Evolutionary conservation across 2,797 vertebrate genomes (phyloP).

Genomic region (Helicolenus hilgendorfi): DNA sequence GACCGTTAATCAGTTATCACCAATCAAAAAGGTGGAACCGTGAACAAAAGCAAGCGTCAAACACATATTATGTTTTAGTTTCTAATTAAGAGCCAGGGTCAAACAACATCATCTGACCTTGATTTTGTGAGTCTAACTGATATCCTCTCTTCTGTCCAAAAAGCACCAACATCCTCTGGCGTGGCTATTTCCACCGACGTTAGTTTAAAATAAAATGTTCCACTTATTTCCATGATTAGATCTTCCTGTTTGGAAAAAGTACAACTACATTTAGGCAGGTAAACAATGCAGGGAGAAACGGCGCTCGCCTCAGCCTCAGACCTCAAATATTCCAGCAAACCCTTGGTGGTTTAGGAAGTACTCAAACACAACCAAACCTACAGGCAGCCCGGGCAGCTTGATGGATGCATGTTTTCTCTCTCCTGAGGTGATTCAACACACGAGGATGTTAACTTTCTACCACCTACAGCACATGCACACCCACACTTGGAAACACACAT

Average conservation of each 20-base stretch:
- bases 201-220: not conserved
- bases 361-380: slow-evolving; percentile 49
- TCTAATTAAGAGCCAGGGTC: slow-evolving; percentile 12
- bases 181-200: not conserved
- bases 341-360: slow-evolving; percentile 45
- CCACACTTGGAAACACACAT: slow-evolving; percentile 36
- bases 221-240: slow-evolving; percentile 30
- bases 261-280: slow-evolving; percentile 48
- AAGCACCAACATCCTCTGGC: slow-evolving; percentile 13
- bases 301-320: slow-evolving; percentile 19
- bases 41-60: slow-evolving; percentile 22
- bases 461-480: slow-evolving; percentile 50
- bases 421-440: slow-evolving; percentile 35
- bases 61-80: slow-evolving; percentile 11
- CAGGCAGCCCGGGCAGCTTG: slow-evolving; percentile 34
- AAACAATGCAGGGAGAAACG: slow-evolving; percentile 56
- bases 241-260: slow-evolving; percentile 41
- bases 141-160: not conserved
- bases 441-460: slow-evolving; percentile 63
- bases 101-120: slow-evolving; percentile 3
- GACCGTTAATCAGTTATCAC: slow-evolving; percentile 36
- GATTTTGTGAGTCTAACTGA: not conserved
- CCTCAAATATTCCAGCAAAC: slow-evolving; percentile 57
- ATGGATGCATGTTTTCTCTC: slow-evolving; percentile 64
- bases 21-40: not conserved